These are phyloP conservation scores for Meandrusa payeni DNA, from an alignment of 2,888 invertebrate species.

Conservation along the genomic window DNA sequence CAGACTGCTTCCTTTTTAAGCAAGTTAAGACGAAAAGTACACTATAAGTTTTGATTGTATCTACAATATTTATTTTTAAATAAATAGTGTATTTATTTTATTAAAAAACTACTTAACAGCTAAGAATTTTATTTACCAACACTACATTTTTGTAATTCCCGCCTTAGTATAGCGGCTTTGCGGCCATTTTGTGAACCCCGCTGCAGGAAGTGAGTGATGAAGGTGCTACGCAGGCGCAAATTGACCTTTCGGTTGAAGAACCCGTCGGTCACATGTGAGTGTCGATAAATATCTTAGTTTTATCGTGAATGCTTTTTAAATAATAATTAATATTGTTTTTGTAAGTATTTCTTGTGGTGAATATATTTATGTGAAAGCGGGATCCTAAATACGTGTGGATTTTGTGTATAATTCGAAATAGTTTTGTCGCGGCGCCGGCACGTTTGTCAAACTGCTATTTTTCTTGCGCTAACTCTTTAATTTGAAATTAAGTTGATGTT, in stretches of 20 bases:
- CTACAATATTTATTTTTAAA: too few species aligned
- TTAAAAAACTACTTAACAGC: not conserved
- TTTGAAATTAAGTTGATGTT: constrained; percentile 51
- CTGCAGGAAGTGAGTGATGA: constrained; percentile 79
- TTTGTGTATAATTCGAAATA: constrained; percentile 65
- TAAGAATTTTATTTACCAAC: too few species aligned
- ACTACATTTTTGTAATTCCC: constrained; percentile 49
- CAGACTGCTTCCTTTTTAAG: constrained; percentile 27
- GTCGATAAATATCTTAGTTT: constrained; percentile 82
- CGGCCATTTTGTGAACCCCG: constrained; percentile 75
- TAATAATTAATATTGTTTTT: constrained; percentile 66
- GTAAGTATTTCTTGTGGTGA: constrained; percentile 76
- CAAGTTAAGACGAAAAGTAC: too few species aligned
- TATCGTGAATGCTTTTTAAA: constrained; percentile 69
- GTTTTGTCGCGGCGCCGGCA: constrained; percentile 70
- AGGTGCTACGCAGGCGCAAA: constrained; percentile 86
- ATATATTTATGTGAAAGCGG: constrained; percentile 62
- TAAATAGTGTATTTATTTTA: too few species aligned
- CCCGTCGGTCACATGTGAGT: constrained; percentile 96
- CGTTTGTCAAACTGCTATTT: constrained; percentile 72
- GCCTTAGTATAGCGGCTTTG: constrained; percentile 55
- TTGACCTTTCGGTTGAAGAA: constrained; percentile 91
- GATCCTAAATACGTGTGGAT: constrained; percentile 56
- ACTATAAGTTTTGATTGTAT: too few species aligned
- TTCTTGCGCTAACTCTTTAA: constrained; percentile 51